Evolutionary conservation across 2,888 invertebrate species (phyloP).

Genomic region (Terebella lapidaria): DNA sequence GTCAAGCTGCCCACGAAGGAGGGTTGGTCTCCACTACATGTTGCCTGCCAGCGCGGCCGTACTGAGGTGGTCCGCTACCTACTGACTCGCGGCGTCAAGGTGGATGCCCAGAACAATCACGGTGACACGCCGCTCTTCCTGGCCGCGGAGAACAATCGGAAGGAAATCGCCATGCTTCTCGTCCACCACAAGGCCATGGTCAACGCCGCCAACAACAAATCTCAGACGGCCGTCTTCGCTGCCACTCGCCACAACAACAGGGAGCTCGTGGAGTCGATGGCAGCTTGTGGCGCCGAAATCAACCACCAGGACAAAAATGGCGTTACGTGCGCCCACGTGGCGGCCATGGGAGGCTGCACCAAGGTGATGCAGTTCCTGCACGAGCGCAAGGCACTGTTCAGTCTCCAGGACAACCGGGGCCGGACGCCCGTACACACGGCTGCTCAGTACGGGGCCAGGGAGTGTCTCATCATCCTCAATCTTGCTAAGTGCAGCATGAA

Average conservation of each 20-base stretch:
- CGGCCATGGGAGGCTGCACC: conserved; percentile 5
- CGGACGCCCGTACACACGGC: conserved; percentile 18
- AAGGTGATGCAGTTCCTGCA: conserved; percentile 14
- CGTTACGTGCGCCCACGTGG: conserved; percentile 15
- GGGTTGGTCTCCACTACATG: conserved; percentile 18
- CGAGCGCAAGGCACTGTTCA: conserved; percentile 5
- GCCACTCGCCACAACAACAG: conserved; percentile 9
- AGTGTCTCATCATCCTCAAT: conserved; percentile 19
- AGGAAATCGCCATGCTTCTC: conserved; percentile 9
- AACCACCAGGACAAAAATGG: conserved; percentile 16
- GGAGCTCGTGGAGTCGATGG: conserved; percentile 11
- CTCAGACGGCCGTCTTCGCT: conserved; percentile 18
- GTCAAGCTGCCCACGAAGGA: conserved; percentile 13
- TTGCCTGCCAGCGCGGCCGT: conserved; percentile 14
- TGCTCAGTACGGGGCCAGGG: conserved; percentile 16
- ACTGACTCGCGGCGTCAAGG: conserved; percentile 4
- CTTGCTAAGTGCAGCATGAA: conserved; percentile 15
- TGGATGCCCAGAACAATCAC: not conserved
- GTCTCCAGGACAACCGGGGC: conserved; percentile 16
- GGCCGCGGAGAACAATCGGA: conserved; percentile 13
- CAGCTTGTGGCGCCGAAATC: conserved; percentile 13
- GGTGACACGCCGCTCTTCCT: conserved; percentile 17
- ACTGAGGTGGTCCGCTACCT: conserved; percentile 9
- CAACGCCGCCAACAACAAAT: conserved; percentile 3
- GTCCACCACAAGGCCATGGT: conserved; percentile 5